Conservation (phyloP, 2,113 vertebrate species). For the Sinocyclocheilus rhinocerous region DNA sequence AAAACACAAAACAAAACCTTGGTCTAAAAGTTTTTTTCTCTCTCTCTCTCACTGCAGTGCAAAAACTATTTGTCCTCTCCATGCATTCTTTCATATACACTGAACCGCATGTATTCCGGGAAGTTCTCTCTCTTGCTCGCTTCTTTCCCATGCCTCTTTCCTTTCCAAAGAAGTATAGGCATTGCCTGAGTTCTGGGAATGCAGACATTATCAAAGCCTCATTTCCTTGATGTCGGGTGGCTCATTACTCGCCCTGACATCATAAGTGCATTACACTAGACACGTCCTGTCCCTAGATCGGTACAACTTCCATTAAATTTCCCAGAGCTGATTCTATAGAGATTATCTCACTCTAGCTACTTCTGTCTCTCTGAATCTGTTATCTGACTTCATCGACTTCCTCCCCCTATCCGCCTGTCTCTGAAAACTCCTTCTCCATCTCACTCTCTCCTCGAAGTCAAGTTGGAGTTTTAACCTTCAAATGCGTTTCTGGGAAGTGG, state of each 20-base stretch:
- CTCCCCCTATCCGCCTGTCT: constrained; percentile 9
- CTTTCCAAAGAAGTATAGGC: constrained; percentile 29
- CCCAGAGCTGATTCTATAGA: constrained; percentile 49
- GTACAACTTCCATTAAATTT: constrained; percentile 57
- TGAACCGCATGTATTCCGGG: not conserved
- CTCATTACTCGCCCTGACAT: constrained; percentile 57
- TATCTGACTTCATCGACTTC: constrained; percentile 30
- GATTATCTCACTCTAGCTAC: constrained; percentile 49
- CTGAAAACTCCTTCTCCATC: constrained; percentile 1
- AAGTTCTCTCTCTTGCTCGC: not conserved
- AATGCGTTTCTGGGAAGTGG: not conserved
- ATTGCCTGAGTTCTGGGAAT: constrained; percentile 48
- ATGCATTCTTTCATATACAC: not conserved
- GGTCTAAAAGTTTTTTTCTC: not conserved
- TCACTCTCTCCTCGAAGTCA: not conserved
- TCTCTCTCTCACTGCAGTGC: not conserved
- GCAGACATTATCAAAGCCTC: constrained; percentile 55
- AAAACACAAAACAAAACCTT: too few species aligned
- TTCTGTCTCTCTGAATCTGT: constrained; percentile 26
- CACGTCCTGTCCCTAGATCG: constrained; percentile 47
- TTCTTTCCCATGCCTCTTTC: constrained; percentile 8
- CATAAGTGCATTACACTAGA: constrained; percentile 51
- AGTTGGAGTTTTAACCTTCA: not conserved
- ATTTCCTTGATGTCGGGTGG: constrained; percentile 59
- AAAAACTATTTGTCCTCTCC: not conserved